Base-by-base conservation (phyloP, 2,113 vertebrate genomes). In the Myanophis thanlyinensis region DNA sequence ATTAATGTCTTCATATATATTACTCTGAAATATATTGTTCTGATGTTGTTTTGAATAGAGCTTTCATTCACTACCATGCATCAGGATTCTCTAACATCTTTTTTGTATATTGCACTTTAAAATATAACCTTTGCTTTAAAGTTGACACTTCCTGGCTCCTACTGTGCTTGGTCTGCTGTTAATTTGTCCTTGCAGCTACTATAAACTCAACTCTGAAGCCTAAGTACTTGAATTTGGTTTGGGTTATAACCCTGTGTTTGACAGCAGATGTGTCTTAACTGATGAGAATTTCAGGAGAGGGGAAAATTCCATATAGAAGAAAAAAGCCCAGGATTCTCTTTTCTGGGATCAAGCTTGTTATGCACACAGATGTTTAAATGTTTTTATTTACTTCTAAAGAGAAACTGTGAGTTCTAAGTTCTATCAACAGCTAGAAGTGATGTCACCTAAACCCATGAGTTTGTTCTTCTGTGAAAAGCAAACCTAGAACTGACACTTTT, bases 401-500 rank as follows among this genome's bases (percentile, higher is more conserved):
- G 35, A 40, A 80, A 44, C 35, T 44, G 18, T 44, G 35, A 80
- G 35, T 22, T 22, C 73, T 80, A 80, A 80, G 18, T 22, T 44
- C 73, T 44, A 35, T 8, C 35, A 23, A 22, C 40, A 44, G 35
- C 27, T n/a, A 86, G 20, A 56, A 44, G 2, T 48, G 44, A 18
- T 48, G 27, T 5, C 35, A 25, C 8, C 20, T 54, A 7, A 47
- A 56, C 35, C 8, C n/a, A 13, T 47, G 23, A 25, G 46, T 51
- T 40, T 87, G 18, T 9, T 87, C n/a, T n/a, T 88, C 87, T 93
- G 85, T 94, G 93, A 95, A 53, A 30, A 54, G n/a, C 92, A 88
- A 13, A 15, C 92, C 86, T 20, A 92, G 90, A 85, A 59, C 2
- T 0, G 2, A 59, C 53, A 92, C 22, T 89, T 48, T 89, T 89